phyloP scores from a whole-genome alignment of 37 sponge, comb jelly and placozoan species.

The Corticium candelabrum region DNA sequence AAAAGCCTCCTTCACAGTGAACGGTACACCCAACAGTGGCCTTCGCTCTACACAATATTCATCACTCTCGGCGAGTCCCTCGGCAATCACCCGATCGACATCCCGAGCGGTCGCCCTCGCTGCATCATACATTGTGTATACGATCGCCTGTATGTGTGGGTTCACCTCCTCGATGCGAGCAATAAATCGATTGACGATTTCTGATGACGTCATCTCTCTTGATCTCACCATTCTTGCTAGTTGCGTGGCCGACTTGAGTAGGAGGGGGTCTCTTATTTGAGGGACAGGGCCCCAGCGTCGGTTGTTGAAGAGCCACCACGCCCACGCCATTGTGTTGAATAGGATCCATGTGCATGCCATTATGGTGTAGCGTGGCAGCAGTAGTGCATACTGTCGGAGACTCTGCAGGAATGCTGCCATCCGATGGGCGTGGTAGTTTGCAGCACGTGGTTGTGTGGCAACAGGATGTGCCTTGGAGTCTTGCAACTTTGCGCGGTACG shows the following conservation, averaged over 20 bases:
- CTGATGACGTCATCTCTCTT: slow-evolving; percentile 20
- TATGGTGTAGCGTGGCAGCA: too few species aligned
- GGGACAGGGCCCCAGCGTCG: too few species aligned
- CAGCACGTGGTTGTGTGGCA: too few species aligned
- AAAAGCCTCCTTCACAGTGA: slow-evolving; percentile 47
- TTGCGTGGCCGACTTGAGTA: slow-evolving; percentile 14
- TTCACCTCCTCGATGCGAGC: slow-evolving; percentile 38
- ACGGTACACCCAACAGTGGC: slow-evolving; percentile 48
- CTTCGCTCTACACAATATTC: slow-evolving; percentile 9
- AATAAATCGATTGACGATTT: slow-evolving; percentile 27
- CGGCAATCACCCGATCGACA: slow-evolving; percentile 17
- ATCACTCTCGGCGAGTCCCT: not conserved
- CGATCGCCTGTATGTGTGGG: slow-evolving; percentile 24
- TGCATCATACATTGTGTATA: slow-evolving; percentile 10
- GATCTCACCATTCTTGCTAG: slow-evolving; percentile 22
- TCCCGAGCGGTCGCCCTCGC: slow-evolving; percentile 5
- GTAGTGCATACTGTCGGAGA: too few species aligned
- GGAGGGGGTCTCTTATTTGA: not conserved
- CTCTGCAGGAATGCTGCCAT: too few species aligned
- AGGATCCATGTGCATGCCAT: too few species aligned
- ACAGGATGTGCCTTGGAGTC: too few species aligned
- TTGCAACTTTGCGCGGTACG: too few species aligned
- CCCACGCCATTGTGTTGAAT: too few species aligned
- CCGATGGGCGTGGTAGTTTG: too few species aligned
- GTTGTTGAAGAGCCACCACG: too few species aligned